Base-by-base conservation (phyloP, 2,113 vertebrate genomes). In the Hypanus sabinus region DNA sequence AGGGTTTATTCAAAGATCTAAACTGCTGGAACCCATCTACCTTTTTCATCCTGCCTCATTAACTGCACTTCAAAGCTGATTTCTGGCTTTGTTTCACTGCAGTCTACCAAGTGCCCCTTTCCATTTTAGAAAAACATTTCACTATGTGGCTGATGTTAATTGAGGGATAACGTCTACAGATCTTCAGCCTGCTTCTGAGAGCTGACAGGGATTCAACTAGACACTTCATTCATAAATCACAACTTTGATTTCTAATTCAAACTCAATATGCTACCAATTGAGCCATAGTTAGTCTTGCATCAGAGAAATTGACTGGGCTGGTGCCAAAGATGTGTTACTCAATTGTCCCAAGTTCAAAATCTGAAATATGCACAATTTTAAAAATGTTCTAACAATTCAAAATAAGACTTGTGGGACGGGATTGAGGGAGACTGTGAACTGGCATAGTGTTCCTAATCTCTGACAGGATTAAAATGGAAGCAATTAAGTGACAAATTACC, bases 401-500 rank as follows among this genome's bases (percentile, higher is more conserved):
- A 62, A 16, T 62, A n/a, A 46, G 30, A 30, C 10, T 5, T 88
- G 83, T 60, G 57, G 24, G 57, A 62, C 30, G 27, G 12, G 83
- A 88, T 62, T n/a, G 27, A 88, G 83, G 55, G 27, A 20, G 14
- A 30, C 24, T 27, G 2, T 27, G 27, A 38, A 36, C 18, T 36
- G 36, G 33, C 12, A 55, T 7, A 88, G n/a, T 33, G 60, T 5
- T 18, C 6, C 33, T 20, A 62, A 33, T n/a, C 12, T 33, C 30
- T 65, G 85, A 30, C 1, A 62, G 62, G 3, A 57, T 83, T 24
- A 57, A 73, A 27, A 6, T 9, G 76, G 4, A 93, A 6, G 3
- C 16, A 18, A 11, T n/a, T 0, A 24, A 92, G 16, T 12, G 18
- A 68, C 9, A 36, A 10, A 75, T 94, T 94, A 99, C 98, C 98